Evolutionary conservation across 2,113 vertebrate species (phyloP), one percentile per base, ranked within the genome.

Genomic region (Scomber japonicus): DNA sequence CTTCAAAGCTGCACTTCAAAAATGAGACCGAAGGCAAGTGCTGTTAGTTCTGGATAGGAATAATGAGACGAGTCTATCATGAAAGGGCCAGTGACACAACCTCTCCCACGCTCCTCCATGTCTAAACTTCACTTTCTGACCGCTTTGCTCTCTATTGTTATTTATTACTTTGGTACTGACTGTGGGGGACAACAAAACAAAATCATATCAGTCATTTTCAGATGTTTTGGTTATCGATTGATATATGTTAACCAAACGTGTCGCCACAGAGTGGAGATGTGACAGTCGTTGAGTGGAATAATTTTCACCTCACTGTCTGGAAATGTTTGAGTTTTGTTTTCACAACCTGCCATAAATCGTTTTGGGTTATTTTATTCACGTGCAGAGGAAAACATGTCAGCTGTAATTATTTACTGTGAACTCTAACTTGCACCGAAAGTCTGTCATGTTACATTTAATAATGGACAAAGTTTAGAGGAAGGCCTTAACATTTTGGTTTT

Each of bases 21-120:
- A 71, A 53, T 4, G 3, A 90, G 85, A 84, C 82, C 51, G 84
- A 91, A 64, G 78, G 85, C 83, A 83, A 89, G 85, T 78, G 77
- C 82, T 75, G 73, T 82, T 76, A 68, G 71, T 72, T 48, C 6
- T 45, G 67, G 50, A 80, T 13, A 31, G 21, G 24, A 78, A 74
- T 71, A 63, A 71, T 10, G 56, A 84, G 73, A 79, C 6, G 21
- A 60, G 74, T 80, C 30, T 1, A 6, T 79, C 62, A 35, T 53
- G 56, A 73, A 75, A 11, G 6, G 63, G 83, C 71, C 81, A 56
- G 78, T 75, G 59, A 78, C 16, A 2, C 61, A 70, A 82, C 61
- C 60, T 75, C 78, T 82, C 72, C 81, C 56, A 74, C 49, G 6
- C 57, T 64, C 71, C 76, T 82, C 80, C 31, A 16, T 27, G 50